These are phyloP conservation scores for Dissostichus mawsoni DNA, from an alignment of 2,113 vertebrate genomes.

Conservation along the genomic window DNA sequence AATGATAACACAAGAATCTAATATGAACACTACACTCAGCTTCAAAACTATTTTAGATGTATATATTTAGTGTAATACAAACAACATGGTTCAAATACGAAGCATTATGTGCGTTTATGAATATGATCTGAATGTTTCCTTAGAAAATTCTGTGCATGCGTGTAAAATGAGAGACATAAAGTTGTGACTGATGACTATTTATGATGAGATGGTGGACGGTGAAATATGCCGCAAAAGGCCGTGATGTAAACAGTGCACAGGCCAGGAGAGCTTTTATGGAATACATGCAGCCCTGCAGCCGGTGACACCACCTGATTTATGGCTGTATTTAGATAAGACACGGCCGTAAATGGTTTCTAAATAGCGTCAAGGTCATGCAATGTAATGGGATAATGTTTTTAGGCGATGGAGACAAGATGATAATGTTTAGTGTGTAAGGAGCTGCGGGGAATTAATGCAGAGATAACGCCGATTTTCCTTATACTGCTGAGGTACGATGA, in stretches of 20 bases:
- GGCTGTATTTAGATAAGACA: constrained; percentile 95
- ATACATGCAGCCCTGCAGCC: constrained; percentile 86
- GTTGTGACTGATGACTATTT: constrained; percentile 68
- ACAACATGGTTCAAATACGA: neutral
- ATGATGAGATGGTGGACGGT: constrained; percentile 84
- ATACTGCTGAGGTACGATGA: constrained; percentile 14
- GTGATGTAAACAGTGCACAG: constrained; percentile 90
- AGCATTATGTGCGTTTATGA: neutral
- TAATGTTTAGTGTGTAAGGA: constrained; percentile 55
- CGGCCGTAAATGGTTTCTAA: constrained; percentile 85
- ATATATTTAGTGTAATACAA: neutral
- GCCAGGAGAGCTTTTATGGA: constrained; percentile 92
- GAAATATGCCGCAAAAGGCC: constrained; percentile 84
- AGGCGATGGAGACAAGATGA: constrained; percentile 77
- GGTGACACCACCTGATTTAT: constrained; percentile 92
- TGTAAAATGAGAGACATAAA: constrained; percentile 36
- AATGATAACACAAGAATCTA: neutral
- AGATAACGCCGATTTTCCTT: constrained; percentile 30
- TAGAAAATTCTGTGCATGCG: neutral
- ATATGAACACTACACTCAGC: too few relatives aligned
- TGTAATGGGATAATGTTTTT: constrained; percentile 83
- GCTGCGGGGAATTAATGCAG: constrained; percentile 22
- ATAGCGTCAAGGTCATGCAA: constrained; percentile 91
- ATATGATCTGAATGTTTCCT: neutral
- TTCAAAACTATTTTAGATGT: too few relatives aligned